Percentiles rank a stretch among this genome's conserved stretches.
Conservation (phyloP, 2,888 invertebrate genomes). For the Macaria notata region DNA sequence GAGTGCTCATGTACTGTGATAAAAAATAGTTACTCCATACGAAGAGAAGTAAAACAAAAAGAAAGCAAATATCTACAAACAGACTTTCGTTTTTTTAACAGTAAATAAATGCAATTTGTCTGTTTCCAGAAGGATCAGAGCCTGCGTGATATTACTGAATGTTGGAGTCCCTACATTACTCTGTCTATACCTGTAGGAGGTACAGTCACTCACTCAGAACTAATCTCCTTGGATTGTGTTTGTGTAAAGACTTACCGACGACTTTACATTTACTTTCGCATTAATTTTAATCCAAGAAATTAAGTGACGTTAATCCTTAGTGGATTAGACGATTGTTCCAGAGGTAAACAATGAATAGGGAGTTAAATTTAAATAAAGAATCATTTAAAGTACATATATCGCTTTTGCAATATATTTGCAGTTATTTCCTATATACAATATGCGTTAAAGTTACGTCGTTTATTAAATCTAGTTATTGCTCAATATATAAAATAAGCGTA, state of each 20-base stretch:
- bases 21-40: no score
- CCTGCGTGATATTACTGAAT: no score
- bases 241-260: constrained; percentile 5
- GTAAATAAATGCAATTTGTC: no score
- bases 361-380: no score
- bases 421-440: neutral
- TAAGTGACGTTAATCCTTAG: constrained; percentile 9
- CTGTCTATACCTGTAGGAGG: neutral
- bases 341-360: neutral
- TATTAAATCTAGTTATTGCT: no score
- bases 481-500: no score
- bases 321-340: neutral
- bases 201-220: constrained; percentile 9
- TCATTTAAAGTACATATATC: neutral
- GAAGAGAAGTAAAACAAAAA: no score
- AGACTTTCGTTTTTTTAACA: no score
- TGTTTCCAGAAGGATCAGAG: no score
- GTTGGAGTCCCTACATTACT: no score
- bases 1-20: no score
- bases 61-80: no score
- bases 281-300: constrained; percentile 9
- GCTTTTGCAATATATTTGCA: neutral
- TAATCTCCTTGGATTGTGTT: constrained; percentile 13
- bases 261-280: constrained; percentile 8
- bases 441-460: neutral